Percentiles rank a stretch among this genome's conserved stretches.
Evolutionary conservation across 2,888 invertebrate species (phyloP).

Genomic region (Hypselothyrea guttata): DNA sequence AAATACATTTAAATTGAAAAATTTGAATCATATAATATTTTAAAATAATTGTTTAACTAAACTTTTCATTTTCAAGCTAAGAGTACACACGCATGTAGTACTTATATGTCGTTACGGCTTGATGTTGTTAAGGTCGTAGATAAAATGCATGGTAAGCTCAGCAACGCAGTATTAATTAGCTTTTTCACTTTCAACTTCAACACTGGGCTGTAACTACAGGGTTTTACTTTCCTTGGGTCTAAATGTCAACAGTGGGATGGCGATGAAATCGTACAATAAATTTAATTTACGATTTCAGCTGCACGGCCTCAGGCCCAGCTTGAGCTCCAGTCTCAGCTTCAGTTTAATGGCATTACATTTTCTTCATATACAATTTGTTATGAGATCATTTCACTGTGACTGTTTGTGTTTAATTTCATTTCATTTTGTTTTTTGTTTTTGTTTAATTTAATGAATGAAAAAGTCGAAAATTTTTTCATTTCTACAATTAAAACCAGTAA

Average conservation of each 20-base stretch:
- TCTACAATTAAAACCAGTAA: no score
- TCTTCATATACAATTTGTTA: constrained; percentile 41
- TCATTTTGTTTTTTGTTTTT: constrained; percentile 19
- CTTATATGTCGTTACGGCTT: constrained; percentile 7
- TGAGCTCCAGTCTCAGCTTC: constrained; percentile 15
- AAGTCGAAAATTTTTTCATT: constrained; percentile 15
- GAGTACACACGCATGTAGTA: no score
- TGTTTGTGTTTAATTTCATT: constrained; percentile 6
- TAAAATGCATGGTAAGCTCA: constrained; percentile 17
- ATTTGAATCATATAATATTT: no score
- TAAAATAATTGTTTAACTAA: no score
- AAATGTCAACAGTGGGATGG: constrained; percentile 21
- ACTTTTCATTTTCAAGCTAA: background rate
- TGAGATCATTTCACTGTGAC: constrained; percentile 44
- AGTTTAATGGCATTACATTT: constrained; percentile 58
- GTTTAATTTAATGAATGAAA: constrained; percentile 55
- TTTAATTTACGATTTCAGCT: constrained; percentile 20
- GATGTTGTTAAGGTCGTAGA: constrained; percentile 15
- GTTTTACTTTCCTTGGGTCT: constrained; percentile 16
- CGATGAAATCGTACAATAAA: constrained; percentile 32
- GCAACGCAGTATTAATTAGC: constrained; percentile 37
- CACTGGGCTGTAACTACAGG: background rate
- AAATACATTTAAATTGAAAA: no score
- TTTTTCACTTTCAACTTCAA: constrained; percentile 11
- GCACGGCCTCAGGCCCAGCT: background rate